Base-by-base conservation (phyloP, 2,888 invertebrate species). In the Patella depressa region DNA sequence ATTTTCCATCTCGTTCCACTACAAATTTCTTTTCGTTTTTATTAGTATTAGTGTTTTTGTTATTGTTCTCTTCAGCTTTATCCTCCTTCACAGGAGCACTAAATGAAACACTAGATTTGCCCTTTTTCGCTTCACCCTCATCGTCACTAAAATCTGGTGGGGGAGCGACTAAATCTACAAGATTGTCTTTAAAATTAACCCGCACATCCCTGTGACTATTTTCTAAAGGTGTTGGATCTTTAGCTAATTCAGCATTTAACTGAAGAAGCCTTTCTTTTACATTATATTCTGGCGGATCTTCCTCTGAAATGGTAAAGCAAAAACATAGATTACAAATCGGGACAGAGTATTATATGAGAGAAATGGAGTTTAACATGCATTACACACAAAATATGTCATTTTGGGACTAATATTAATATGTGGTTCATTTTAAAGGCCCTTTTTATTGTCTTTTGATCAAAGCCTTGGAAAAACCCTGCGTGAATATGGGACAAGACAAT, bases 251-350 rank as follows among this genome's bases (percentile, higher is more conserved):
- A 45, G 87, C 86, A 80, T 91, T 91, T 34, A 90, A 83, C 72
- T 86, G 85, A 76, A 87, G 86, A n/a, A 91, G 81, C 57, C 90
- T 79, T 59, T 88, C 90, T 69, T 87, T 87, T 7, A 91, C 89
- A 81, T 90, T 87, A 81, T 90, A 90, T 74, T 89, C 89, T 54
- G 90, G 90, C 1, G 90, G 89, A 34, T 88, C 87, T 57, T 88
- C 87, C 76, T 85, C 84, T 85, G 71, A 34, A 80, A 76, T 5
- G 73, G 54, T 19, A 75, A 72, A 53, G 34, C 12, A n/a, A 15
- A n/a, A 29, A 54, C 5, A 17, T 73, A 19, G 17, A 34, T 53
- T 53, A 34, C 24, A 57, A 57, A 57, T 57, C 17, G 15, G 17
- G 57, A 57, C 17, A 57, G 15, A 57, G n/a, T 17, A 57, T 17